Base-by-base conservation (phyloP, 2,797 vertebrate species). In the Pangasius djambal region DNA sequence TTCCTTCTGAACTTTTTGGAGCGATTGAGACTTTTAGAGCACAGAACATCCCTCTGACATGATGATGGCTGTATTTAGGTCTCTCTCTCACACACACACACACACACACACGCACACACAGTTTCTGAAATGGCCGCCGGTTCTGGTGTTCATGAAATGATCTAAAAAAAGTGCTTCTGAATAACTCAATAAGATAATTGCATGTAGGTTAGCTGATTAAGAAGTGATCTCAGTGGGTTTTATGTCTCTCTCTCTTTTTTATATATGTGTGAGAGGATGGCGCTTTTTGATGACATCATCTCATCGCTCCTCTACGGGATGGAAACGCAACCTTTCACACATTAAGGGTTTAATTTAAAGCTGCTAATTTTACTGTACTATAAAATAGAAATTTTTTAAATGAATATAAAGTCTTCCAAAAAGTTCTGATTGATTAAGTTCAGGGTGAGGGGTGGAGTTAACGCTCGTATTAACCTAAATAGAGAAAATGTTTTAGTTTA, bases 21-120 rank as follows among this genome's bases (percentile, higher is more conserved):
- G 78, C 25, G 48, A 78, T n/a, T 50, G 78, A 81, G 52, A 79
- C 50, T 18, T 57, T 79, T 79, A 57, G n/a, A 81, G 55, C 31
- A 81, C 31, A 81, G 78, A 81, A 59, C 31, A 81, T 59, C 55
- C 78, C 31, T 81, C 55, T 37, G 78, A 81, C 1, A 4, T 37
- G 55, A 37, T 59, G 55, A 81, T 57, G 55, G 31, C 52, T 79
- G 77, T 57, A 79, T 79, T 57, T 57, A 57, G 77, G 77, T 79
- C 50, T 22, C 18, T 6, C 78, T 59, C 31, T 37, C 52, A 81
- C 18, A 25, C 48, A 52, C 75, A 52, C 13, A 52, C 75, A 52
- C 44, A 78, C 75, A 78, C 75, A 78, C 75, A 78, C 75, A 78
- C 75, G 3, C 77, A 79, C 15, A 34, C 74, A 77, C 25, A 28